Evolutionary conservation across 2,113 vertebrate genomes (phyloP).

Genomic region (Eolophus roseicapilla): DNA sequence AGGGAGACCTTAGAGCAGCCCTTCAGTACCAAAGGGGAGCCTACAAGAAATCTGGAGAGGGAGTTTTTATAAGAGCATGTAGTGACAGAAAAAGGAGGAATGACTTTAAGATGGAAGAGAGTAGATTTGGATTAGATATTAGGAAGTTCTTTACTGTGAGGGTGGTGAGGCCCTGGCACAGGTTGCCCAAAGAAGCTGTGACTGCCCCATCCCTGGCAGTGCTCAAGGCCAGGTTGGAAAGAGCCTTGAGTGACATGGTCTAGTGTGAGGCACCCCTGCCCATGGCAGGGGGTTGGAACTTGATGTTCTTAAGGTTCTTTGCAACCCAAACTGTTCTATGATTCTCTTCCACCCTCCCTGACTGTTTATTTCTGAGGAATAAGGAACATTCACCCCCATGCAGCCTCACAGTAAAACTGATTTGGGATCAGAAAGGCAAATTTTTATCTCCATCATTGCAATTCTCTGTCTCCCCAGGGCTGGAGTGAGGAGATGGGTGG

Average conservation of each 20-base stretch:
- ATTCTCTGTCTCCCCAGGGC: neutral
- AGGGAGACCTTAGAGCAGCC: neutral
- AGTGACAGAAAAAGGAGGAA: neutral
- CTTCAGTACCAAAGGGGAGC: neutral
- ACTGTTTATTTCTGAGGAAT: neutral
- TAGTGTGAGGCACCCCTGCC: neutral
- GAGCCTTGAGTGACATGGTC: neutral
- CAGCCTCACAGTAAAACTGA: neutral
- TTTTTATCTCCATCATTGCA: neutral
- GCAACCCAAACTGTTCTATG: neutral
- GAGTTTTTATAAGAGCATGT: neutral
- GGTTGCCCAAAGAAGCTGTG: neutral
- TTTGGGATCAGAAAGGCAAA: neutral
- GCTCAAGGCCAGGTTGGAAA: neutral
- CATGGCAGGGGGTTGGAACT: neutral
- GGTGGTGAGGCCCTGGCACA: neutral
- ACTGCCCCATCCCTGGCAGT: neutral
- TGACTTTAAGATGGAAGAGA: neutral
- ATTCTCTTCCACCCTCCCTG: neutral
- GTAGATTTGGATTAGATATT: neutral
- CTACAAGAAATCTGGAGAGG: neutral
- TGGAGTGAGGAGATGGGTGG: neutral
- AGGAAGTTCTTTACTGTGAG: neutral
- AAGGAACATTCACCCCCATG: accelerated
- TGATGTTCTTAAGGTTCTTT: neutral